Evolutionary conservation across 2,888 invertebrate genomes (phyloP), one percentile per base, ranked within the genome.

Genomic region (Tribolium freemani): DNA sequence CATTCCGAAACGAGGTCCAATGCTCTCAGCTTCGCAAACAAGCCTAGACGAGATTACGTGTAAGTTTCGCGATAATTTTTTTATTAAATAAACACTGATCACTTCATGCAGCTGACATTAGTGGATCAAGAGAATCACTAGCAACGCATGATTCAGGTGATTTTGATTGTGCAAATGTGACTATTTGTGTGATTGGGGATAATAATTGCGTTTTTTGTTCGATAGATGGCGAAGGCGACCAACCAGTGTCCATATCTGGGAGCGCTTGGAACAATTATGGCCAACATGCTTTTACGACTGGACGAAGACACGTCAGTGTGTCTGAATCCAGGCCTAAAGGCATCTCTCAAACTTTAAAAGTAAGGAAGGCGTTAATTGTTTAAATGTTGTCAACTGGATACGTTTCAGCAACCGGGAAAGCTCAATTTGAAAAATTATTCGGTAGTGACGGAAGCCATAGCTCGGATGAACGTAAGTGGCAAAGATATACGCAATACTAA

Each of bases 351-450:
- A 92, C 92, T 30, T 83, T 92, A 75, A 92, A 92, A 86, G 89
- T 90, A 84, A 77, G 16, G 16, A 16, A 16, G 16, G 16, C 1
- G 16, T 16, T 16, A 16, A 16, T 1, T 16, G 16, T 16, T 16
- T 1, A 1, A 2, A 16, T 16, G 16, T 16, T 2, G 16, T 16
- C 16, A 16, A 16, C 16, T 16, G 16, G 16, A 16, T 16, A 16
- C 2, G 16, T 16, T 83, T 26, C 84, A 93, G 91, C 95, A 96
- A 91, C 96, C 96, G 10, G 96, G 96, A 70, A 96, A 96, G 87
- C 87, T 96, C 84, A 96, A 96, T 85, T 89, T 96, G 89, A 95
- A 94, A 86, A 95, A 96, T 85, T 96, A 93, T 86, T 93, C 94
- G 57, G 91, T 95, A 87, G 95, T 96, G 72, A 95, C 95, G 80